Evolutionary conservation across 2,113 vertebrate genomes (phyloP).

Genomic region (Platichthys flesus): DNA sequence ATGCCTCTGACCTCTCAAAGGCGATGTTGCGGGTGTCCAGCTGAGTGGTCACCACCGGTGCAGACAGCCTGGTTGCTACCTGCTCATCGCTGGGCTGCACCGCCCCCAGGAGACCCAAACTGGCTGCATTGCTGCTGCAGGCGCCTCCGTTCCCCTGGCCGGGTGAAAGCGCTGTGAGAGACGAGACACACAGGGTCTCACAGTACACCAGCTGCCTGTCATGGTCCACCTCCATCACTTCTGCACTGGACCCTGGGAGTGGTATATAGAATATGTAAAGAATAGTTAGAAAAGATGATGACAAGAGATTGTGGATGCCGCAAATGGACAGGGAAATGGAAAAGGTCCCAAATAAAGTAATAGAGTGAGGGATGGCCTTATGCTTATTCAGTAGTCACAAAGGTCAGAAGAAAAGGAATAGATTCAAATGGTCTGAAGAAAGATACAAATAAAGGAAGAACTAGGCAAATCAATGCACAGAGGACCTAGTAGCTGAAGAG

Average conservation of each 20-base stretch:
- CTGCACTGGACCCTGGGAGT: slow-evolving; percentile 88
- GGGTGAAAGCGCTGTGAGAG: slow-evolving; percentile 76
- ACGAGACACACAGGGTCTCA: slow-evolving; percentile 89
- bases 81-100: slow-evolving; percentile 95
- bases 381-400: too few species aligned
- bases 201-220: slow-evolving; percentile 94
- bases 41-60: slow-evolving; percentile 94
- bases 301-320: too few species aligned
- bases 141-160: slow-evolving; percentile 62
- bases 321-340: too few species aligned
- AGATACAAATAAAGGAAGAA: too few species aligned
- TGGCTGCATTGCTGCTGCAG: slow-evolving; percentile 57
- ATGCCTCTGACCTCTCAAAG: slow-evolving; percentile 90
- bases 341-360: too few species aligned
- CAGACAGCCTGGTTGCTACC: slow-evolving; percentile 91
- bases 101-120: slow-evolving; percentile 87
- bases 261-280: too few species aligned
- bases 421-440: too few species aligned
- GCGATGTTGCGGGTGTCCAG: slow-evolving; percentile 97
- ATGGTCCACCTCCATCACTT: slow-evolving; percentile 98
- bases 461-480: too few species aligned
- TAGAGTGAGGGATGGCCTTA: too few species aligned
- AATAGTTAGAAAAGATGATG: too few species aligned
- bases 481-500: too few species aligned
- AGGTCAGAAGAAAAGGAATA: too few species aligned